Percentiles rank a stretch among this genome's conserved stretches.
Conservation (phyloP, 2,113 vertebrate genomes). For the Actenoides hombroni region DNA sequence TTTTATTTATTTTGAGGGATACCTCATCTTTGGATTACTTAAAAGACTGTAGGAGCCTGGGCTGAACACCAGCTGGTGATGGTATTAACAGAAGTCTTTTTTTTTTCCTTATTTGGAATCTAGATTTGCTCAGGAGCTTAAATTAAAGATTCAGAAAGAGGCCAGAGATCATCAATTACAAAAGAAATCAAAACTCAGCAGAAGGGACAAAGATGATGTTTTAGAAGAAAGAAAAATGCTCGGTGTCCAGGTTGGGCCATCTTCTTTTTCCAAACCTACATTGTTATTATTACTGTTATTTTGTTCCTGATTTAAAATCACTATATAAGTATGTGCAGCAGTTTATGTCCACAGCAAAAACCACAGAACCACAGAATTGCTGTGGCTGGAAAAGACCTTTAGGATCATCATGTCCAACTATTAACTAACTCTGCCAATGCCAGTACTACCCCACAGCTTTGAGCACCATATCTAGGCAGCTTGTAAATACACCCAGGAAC, state of each 20-base stretch:
- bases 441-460: too few species aligned
- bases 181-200: constrained; percentile 76
- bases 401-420: too few species aligned
- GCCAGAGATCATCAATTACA: constrained; percentile 74
- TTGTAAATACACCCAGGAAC: too few species aligned
- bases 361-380: too few species aligned
- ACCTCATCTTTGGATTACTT: not conserved
- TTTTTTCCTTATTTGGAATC: not conserved
- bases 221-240: constrained; percentile 72
- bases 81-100: not conserved
- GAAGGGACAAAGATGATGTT: constrained; percentile 73
- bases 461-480: too few species aligned
- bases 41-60: not conserved
- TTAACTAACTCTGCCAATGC: too few species aligned
- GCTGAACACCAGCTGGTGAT: not conserved
- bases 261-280: not conserved
- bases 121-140: constrained; percentile 84
- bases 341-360: not conserved
- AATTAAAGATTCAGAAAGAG: constrained; percentile 82
- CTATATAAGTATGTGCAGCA: not conserved
- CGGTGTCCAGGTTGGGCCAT: constrained; percentile 67
- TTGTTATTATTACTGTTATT: too few species aligned
- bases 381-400: too few species aligned
- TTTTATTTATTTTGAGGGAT: not conserved
- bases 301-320: not conserved